Conservation (phyloP, 2,888 invertebrate genomes). For the Eremobia ochroleuca region DNA sequence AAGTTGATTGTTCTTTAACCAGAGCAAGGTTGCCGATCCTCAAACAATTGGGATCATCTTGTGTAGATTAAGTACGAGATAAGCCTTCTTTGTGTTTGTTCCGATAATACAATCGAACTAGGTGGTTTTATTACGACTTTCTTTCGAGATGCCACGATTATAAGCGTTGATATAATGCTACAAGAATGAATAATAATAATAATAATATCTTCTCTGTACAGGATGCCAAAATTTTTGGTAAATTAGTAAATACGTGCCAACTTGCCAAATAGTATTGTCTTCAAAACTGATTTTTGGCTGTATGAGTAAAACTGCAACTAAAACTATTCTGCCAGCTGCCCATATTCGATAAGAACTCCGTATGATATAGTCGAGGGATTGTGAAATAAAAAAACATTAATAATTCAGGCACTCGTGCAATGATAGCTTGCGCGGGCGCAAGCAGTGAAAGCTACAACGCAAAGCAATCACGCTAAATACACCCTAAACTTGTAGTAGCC, state of each 20-base stretch:
- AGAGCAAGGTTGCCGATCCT: constrained; percentile 53
- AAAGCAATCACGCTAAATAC: neutral
- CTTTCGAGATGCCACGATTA: constrained; percentile 13
- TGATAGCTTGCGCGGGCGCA: neutral
- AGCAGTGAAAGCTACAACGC: neutral
- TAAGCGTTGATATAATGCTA: neutral
- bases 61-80: constrained; percentile 63
- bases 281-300: neutral
- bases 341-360: neutral
- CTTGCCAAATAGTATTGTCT: neutral
- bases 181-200: too few species aligned
- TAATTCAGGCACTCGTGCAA: constrained; percentile 13
- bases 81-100: constrained; percentile 51
- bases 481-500: too few species aligned
- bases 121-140: constrained; percentile 53
- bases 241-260: neutral
- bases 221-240: neutral
- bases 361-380: neutral
- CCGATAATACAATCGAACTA: constrained; percentile 55
- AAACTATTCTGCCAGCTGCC: neutral
- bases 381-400: constrained; percentile 6
- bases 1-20: constrained; percentile 35
- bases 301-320: neutral
- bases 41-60: constrained; percentile 57
- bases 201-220: too few species aligned